phyloP scores from a whole-genome alignment of 2,888 invertebrate genomes.

The Meiosimyza platycephala region DNA sequence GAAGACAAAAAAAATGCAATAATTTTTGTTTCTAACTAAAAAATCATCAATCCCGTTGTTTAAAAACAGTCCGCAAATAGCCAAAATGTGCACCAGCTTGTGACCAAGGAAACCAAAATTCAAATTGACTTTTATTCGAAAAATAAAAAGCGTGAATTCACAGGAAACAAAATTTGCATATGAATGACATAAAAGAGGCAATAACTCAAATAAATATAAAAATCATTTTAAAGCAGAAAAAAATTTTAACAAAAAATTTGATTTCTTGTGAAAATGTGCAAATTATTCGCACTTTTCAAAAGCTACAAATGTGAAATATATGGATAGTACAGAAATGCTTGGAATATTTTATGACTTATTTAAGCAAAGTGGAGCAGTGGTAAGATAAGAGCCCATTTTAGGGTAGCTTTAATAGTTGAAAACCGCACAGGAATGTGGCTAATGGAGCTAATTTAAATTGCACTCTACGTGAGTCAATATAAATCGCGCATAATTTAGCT shows the following conservation, averaged over 20 bases:
- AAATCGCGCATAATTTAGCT: slow-evolving; percentile 4
- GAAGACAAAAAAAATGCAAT: no score
- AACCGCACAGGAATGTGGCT: background rate
- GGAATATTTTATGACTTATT: slow-evolving; percentile 53
- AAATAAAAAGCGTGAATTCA: no score
- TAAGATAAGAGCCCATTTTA: background rate
- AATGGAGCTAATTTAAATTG: slow-evolving; percentile 28
- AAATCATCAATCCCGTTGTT: no score
- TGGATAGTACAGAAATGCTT: slow-evolving; percentile 16
- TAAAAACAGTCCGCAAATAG: no score
- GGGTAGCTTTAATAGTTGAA: background rate
- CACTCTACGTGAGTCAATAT: slow-evolving; percentile 14
- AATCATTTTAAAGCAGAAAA: slow-evolving; percentile 11
- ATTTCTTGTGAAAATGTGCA: slow-evolving; percentile 57
- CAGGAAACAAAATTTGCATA: slow-evolving; percentile 49
- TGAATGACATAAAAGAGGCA: slow-evolving; percentile 52
- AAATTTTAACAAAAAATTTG: slow-evolving; percentile 11
- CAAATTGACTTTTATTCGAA: no score
- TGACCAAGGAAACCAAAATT: no score
- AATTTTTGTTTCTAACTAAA: no score
- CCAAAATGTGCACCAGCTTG: no score
- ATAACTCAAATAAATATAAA: slow-evolving; percentile 14
- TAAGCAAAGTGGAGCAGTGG: slow-evolving; percentile 1
- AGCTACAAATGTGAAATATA: background rate
- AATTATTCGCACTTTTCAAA: slow-evolving; percentile 46